These are phyloP conservation scores for Cataglyphis hispanica DNA, from an alignment of 1,140 invertebrate genomes.

Conservation along the genomic window DNA sequence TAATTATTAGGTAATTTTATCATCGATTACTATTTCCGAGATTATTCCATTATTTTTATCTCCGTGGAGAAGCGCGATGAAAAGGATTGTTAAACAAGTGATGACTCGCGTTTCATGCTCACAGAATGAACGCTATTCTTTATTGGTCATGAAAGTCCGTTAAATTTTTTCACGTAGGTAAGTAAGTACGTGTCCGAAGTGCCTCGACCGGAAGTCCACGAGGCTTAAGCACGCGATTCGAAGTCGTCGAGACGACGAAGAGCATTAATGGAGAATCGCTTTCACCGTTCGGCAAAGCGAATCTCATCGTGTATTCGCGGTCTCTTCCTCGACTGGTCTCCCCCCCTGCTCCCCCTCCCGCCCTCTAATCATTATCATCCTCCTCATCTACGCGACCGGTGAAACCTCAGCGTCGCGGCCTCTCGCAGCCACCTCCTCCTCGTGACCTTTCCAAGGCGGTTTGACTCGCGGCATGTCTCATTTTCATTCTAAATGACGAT, in stretches of 20 bases:
- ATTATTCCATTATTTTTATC: slow-evolving; percentile 11
- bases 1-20: neutral
- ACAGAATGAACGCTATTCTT: neutral
- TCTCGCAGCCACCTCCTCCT: slow-evolving; percentile 57
- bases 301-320: neutral
- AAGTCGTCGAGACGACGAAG: slow-evolving; percentile 52
- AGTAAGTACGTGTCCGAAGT: slow-evolving; percentile 16
- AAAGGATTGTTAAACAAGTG: slow-evolving; percentile 15
- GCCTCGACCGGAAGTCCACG: slow-evolving; percentile 63
- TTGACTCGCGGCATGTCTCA: slow-evolving; percentile 34
- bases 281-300: slow-evolving; percentile 66
- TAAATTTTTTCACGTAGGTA: slow-evolving; percentile 11
- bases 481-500: slow-evolving; percentile 31
- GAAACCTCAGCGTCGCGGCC: slow-evolving; percentile 58
- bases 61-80: neutral
- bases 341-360: neutral
- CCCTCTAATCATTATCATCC: slow-evolving; percentile 53
- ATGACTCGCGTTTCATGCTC: neutral
- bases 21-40: neutral
- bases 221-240: slow-evolving; percentile 47
- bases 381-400: slow-evolving; percentile 41
- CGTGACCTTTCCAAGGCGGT: slow-evolving; percentile 68
- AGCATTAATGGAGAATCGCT: slow-evolving; percentile 75
- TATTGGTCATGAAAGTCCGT: slow-evolving; percentile 14
- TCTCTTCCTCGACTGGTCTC: neutral